These are phyloP conservation scores for Platichthys flesus DNA, from an alignment of 2,113 vertebrate genomes.

Conservation along the genomic window DNA sequence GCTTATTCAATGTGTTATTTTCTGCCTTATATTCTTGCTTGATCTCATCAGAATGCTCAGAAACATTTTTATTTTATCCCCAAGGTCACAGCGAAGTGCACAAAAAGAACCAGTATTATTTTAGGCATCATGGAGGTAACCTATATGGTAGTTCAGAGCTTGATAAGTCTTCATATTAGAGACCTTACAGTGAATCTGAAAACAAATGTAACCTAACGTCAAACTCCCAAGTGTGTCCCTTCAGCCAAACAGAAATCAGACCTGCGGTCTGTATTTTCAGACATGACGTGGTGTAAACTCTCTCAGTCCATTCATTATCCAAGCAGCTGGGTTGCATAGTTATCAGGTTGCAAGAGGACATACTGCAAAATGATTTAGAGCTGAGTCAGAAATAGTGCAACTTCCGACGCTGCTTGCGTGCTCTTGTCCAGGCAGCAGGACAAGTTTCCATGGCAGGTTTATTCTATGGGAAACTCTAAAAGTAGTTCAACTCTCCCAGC, in stretches of 20 bases:
- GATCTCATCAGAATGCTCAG: too few species aligned
- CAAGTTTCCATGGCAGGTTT: constrained; percentile 34
- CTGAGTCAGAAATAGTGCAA: constrained; percentile 59
- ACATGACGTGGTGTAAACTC: constrained; percentile 21
- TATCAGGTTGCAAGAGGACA: constrained; percentile 40
- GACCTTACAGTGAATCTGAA: neutral
- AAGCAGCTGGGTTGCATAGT: constrained; percentile 30
- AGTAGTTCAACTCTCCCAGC: constrained; percentile 39
- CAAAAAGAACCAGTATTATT: too few species aligned
- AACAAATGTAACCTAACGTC: neutral
- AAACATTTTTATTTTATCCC: too few species aligned
- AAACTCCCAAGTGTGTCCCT: neutral
- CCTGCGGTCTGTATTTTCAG: constrained; percentile 31
- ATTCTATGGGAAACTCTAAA: constrained; percentile 60
- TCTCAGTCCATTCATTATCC: neutral
- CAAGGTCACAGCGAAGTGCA: too few species aligned
- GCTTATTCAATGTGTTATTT: too few species aligned
- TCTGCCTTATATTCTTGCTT: too few species aligned
- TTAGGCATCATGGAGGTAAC: too few species aligned
- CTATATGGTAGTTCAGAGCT: too few species aligned
- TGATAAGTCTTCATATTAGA: too few species aligned
- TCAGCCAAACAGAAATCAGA: neutral
- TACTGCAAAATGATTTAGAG: constrained; percentile 53
- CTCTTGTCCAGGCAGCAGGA: constrained; percentile 6
- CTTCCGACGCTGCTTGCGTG: constrained; percentile 32